phyloP scores from a whole-genome alignment of 2,888 invertebrate genomes.

The Halictus ligatus region DNA sequence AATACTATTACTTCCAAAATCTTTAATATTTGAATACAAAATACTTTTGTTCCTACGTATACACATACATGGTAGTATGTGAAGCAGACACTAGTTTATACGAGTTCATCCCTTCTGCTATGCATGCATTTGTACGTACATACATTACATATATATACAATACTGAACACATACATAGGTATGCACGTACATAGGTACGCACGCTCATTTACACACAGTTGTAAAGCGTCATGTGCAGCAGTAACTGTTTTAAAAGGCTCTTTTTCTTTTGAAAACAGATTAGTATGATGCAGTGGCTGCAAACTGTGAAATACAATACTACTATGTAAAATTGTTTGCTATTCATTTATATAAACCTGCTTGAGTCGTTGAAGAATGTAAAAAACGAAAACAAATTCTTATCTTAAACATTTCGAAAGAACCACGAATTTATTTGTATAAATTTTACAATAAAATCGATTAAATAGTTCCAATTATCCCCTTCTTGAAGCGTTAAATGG shows the following conservation, averaged over 20 bases:
- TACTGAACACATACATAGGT: background rate
- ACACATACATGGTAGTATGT: background rate
- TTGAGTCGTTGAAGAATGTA: background rate
- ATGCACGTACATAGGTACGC: background rate
- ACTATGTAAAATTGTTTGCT: conserved; percentile 23
- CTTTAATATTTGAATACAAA: background rate
- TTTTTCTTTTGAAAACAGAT: background rate
- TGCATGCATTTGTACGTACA: background rate
- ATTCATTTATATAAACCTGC: conserved; percentile 31
- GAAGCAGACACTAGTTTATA: background rate
- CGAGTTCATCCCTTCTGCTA: background rate
- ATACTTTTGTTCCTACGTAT: background rate
- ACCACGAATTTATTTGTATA: background rate
- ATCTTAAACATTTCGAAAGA: conserved; percentile 2
- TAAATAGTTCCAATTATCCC: background rate
- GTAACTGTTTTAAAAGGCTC: background rate
- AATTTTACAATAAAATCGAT: conserved; percentile 6
- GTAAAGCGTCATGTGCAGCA: background rate
- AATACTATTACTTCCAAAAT: background rate
- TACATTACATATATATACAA: background rate
- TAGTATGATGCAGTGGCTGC: conserved; percentile 16
- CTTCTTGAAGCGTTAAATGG: background rate
- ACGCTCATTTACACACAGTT: background rate
- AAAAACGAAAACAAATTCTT: conserved; percentile 8
- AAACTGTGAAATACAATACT: conserved; percentile 47